phyloP scores from a whole-genome alignment of 2,888 invertebrate species.

The Gryllus longicercus region DNA sequence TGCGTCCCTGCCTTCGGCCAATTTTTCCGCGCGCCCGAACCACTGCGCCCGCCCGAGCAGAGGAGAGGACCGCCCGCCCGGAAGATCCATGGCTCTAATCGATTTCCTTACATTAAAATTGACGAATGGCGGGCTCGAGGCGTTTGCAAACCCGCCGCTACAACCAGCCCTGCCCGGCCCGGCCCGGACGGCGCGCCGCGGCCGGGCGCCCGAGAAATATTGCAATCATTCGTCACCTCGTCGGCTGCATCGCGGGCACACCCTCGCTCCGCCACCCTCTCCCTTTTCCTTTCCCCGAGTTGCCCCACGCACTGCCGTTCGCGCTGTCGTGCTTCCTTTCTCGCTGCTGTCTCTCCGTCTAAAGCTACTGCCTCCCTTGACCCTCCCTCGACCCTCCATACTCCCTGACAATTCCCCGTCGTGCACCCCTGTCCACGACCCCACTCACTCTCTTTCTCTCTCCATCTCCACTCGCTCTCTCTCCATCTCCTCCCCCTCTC shows the following conservation, averaged over 20 bases:
- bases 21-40: too few relatives aligned
- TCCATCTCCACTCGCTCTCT: too few relatives aligned
- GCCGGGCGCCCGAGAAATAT: neutral
- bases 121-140: neutral
- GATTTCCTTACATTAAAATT: conserved; percentile 17
- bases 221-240: conserved; percentile 9
- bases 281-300: neutral
- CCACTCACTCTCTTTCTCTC: too few relatives aligned
- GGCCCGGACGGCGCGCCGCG: neutral
- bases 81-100: conserved; percentile 4
- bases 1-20: too few relatives aligned
- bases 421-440: too few relatives aligned
- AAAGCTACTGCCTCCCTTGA: too few relatives aligned
- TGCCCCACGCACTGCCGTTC: too few relatives aligned
- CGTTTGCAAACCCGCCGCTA: neutral
- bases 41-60: too few relatives aligned
- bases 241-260: neutral
- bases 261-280: neutral
- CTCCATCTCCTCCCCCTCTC: too few relatives aligned
- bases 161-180: neutral
- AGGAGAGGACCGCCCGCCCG: too few relatives aligned
- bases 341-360: too few relatives aligned
- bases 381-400: neutral
- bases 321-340: neutral
- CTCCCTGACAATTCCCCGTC: neutral